A percentile compares a stretch with the other conserved stretches of the same genome.
Conservation (phyloP, 2,888 invertebrate species). For the Torymus auratus region DNA sequence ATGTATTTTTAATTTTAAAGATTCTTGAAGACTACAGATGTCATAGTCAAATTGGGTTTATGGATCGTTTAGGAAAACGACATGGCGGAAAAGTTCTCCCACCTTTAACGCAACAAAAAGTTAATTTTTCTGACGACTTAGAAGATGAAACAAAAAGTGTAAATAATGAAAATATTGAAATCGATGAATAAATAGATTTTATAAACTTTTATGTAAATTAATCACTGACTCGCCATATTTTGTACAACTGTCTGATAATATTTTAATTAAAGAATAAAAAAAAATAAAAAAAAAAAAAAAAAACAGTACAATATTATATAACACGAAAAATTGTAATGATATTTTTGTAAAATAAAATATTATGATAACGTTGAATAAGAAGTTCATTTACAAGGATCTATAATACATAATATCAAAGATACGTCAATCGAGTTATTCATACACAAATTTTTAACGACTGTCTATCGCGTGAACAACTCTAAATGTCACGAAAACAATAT, state of each 20-base stretch:
- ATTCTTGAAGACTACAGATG: slow-evolving; percentile 69
- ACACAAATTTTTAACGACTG: slow-evolving; percentile 42
- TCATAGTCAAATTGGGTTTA: slow-evolving; percentile 70
- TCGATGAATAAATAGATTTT: slow-evolving; percentile 20
- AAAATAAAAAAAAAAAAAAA: slow-evolving; percentile 47
- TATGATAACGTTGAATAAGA: slow-evolving; percentile 32
- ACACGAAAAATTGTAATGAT: slow-evolving; percentile 32
- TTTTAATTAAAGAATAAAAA: slow-evolving; percentile 42
- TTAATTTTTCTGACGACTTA: slow-evolving; percentile 58
- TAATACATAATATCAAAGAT: slow-evolving; percentile 46
- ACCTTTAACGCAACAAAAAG: slow-evolving; percentile 65
- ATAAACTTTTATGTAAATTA: slow-evolving; percentile 42
- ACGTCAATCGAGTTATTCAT: slow-evolving; percentile 27
- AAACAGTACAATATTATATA: slow-evolving; percentile 35
- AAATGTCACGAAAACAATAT: slow-evolving; percentile 26
- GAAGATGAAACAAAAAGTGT: no score
- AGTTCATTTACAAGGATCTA: slow-evolving; percentile 44
- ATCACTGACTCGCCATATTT: slow-evolving; percentile 33
- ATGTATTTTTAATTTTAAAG: slow-evolving; percentile 61
- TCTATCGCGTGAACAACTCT: slow-evolving; percentile 11
- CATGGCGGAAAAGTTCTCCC: slow-evolving; percentile 72
- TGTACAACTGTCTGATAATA: slow-evolving; percentile 40
- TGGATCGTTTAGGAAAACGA: slow-evolving; percentile 72
- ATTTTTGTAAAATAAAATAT: slow-evolving; percentile 46
- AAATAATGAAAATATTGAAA: neutral